Evolutionary conservation across 2,113 vertebrate genomes (phyloP), one percentile per base, ranked within the genome.

Genomic region (mouse (Mus musculus)): DNA sequence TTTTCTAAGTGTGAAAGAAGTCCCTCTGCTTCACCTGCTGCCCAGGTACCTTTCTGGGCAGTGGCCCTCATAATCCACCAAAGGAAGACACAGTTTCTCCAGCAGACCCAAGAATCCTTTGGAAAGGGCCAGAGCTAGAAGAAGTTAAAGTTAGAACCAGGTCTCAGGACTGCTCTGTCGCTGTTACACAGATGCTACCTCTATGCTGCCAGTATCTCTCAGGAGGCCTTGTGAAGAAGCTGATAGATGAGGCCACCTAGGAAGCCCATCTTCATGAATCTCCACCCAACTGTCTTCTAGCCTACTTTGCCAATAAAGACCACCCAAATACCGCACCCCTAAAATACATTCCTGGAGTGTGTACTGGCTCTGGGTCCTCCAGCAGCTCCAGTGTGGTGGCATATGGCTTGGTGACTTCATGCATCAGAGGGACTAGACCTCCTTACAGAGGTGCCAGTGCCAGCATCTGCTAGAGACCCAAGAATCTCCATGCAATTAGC

Each of bases 271-370:
- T 39, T 52, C 30, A 8, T 26, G 9, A 61, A 67, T 20, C 10
- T 30, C 52, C 36, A 26, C 19, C 7, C 76, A 24, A n/a, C n/a
- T 22, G 65, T 52, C 72, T 20, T 33, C 28, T 6, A 59, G 19
- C 17, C 63, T 0, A 0, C 13, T 36, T 3, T 16, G 52, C 3
- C 13, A 36, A 30, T 7, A 8, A 88, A 52, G 12, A 11, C 26
- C 63, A 49, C 7, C 61, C 63, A 33, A 85, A 33, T 2, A 9
- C 7, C 12, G 24, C 0, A 3, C 4, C 24, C 54, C 85, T 28
- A 11, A 12, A 22, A 71, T 85, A 56, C 69, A 76, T 0, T 2
- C 61, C 33, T 4, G 0, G 42, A 59, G 49, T 1, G 0, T 39
- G 12, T 7, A 1, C 39, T 17, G 52, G 52, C 33, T 42, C 49